These are phyloP conservation scores for Thamnophis sirtalis DNA, from an alignment of 2,113 vertebrate genomes.

Conservation along the genomic window DNA sequence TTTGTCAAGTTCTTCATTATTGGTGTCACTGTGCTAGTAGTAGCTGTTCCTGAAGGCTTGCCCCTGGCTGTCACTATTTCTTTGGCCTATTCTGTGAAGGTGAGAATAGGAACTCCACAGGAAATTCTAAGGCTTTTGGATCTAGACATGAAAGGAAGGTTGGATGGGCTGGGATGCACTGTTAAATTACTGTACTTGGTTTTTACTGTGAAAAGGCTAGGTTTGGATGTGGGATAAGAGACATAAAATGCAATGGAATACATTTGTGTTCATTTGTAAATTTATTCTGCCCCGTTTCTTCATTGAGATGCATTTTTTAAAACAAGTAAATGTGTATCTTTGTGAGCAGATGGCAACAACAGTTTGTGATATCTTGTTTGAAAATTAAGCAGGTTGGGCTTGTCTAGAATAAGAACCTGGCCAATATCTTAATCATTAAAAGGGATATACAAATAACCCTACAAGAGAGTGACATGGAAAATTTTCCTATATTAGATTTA, in stretches of 20 bases:
- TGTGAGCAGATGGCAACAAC: neutral
- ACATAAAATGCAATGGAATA: neutral
- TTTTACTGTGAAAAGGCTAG: neutral
- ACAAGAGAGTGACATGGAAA: neutral
- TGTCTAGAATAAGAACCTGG: neutral
- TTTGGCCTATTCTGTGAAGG: conserved; percentile 95
- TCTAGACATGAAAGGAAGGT: neutral
- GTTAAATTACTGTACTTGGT: neutral
- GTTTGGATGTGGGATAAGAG: neutral
- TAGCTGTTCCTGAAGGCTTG: conserved; percentile 94
- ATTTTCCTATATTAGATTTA: neutral
- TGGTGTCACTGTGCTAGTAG: conserved; percentile 91
- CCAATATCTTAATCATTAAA: neutral
- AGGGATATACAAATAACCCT: neutral
- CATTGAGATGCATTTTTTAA: neutral
- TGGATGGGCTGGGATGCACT: fast-evolving
- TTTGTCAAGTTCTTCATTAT: conserved; percentile 99
- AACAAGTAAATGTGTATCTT: neutral
- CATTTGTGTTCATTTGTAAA: neutral
- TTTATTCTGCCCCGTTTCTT: neutral
- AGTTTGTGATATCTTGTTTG: neutral
- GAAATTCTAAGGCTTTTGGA: neutral
- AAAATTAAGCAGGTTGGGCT: neutral
- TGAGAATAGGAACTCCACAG: conserved; percentile 36
- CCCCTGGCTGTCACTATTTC: conserved; percentile 95